A percentile compares a stretch with the other conserved stretches of the same genome.
Evolutionary conservation across 2,888 invertebrate genomes (phyloP).

Genomic region (Carpatolechia fugitivella): DNA sequence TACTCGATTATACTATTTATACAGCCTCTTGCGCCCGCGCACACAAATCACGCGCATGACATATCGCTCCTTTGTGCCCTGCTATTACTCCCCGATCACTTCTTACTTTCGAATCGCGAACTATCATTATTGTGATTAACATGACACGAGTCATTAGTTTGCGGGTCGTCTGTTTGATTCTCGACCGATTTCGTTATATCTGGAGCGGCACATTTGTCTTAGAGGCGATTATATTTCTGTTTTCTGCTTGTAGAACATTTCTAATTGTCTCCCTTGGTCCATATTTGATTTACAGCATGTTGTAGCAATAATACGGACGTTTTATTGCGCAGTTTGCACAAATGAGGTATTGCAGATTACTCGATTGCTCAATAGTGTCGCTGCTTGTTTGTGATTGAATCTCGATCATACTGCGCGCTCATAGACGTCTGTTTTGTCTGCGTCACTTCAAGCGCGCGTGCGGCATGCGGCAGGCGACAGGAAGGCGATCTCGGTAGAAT

Average conservation of each 20-base stretch:
- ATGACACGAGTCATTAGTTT: conserved; percentile 8
- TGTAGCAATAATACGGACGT: neutral
- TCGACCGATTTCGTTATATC: neutral
- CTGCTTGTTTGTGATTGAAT: neutral
- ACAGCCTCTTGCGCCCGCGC: conserved; percentile 16
- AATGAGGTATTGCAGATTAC: neutral
- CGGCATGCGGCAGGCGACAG: neutral
- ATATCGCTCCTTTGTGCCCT: conserved; percentile 4
- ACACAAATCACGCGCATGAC: conserved; percentile 12
- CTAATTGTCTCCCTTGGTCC: neutral
- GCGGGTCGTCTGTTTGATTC: neutral
- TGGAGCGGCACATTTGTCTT: neutral
- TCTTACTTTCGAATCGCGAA: conserved; percentile 10
- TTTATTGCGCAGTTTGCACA: conserved; percentile 5
- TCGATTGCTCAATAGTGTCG: neutral
- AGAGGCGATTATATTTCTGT: neutral
- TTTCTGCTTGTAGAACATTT: neutral
- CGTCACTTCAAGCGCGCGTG: neutral
- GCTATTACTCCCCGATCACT: conserved; percentile 7
- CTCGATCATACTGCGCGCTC: neutral
- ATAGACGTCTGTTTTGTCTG: conserved; percentile 1
- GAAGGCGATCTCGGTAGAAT: neutral
- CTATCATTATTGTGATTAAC: conserved; percentile 12
- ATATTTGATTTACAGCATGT: neutral
- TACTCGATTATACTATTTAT: conserved; percentile 5